Evolutionary conservation across 2,797 vertebrate species (phyloP).

Genomic region (Ceyx erithaca): DNA sequence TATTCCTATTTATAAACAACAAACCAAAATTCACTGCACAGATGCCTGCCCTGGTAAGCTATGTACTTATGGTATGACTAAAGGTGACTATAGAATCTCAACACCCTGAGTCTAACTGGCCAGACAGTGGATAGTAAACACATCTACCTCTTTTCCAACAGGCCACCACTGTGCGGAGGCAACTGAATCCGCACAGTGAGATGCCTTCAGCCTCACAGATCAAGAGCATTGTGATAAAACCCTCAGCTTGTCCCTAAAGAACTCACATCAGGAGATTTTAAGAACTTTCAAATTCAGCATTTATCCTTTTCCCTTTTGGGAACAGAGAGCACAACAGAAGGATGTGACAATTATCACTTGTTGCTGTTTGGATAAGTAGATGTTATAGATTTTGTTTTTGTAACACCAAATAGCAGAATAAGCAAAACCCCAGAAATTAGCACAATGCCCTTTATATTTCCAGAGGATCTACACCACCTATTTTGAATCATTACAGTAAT

Average conservation of each 20-base stretch:
- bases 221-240: background rate
- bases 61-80: background rate
- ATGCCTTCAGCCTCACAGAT: background rate
- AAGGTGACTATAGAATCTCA: background rate
- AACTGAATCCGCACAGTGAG: background rate
- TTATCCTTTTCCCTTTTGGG: background rate
- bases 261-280: background rate
- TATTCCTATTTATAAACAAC: background rate
- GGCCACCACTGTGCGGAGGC: background rate
- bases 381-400: background rate
- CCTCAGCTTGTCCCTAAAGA: background rate
- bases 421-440: background rate
- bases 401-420: background rate
- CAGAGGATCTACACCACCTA: background rate
- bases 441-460: background rate
- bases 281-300: background rate
- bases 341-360: fast-evolving
- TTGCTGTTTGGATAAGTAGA: background rate
- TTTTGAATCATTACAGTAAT: background rate
- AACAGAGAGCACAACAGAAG: background rate
- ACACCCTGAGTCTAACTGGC: background rate
- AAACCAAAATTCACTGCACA: background rate
- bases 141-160: background rate
- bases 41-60: background rate
- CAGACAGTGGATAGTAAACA: background rate